phyloP scores from a whole-genome alignment of 2,888 invertebrate species.

The Acleris laterana region DNA sequence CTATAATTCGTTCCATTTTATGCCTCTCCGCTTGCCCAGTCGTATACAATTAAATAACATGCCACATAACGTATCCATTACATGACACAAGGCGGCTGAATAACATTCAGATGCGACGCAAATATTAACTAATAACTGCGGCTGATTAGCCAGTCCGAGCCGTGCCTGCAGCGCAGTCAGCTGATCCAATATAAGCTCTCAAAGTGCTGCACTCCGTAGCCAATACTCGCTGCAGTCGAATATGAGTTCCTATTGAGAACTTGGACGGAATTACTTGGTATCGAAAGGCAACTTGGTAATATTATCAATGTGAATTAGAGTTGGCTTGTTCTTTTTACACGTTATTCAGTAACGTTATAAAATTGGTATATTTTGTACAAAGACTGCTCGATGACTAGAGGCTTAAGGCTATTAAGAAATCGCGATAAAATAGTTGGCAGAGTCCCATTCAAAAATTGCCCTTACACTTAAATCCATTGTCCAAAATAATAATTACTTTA shows the following conservation, averaged over 20 bases:
- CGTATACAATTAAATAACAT: too few species aligned
- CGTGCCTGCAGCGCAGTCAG: neutral
- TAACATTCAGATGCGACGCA: neutral
- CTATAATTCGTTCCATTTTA: too few species aligned
- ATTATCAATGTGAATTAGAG: neutral
- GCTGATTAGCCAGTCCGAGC: constrained; percentile 9
- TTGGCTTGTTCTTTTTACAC: too few species aligned
- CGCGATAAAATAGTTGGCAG: too few species aligned
- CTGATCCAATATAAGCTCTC: constrained; percentile 18
- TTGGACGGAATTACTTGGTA: constrained; percentile 16
- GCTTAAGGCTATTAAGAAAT: too few species aligned
- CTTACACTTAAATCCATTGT: too few species aligned
- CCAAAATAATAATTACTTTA: too few species aligned
- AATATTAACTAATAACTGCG: neutral
- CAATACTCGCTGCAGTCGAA: neutral
- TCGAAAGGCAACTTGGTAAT: neutral
- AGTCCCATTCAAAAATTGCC: too few species aligned
- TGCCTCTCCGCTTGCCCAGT: too few species aligned
- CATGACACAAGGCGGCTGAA: neutral
- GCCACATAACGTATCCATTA: neutral
- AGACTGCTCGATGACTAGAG: too few species aligned
- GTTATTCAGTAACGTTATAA: too few species aligned
- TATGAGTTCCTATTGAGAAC: constrained; percentile 13
- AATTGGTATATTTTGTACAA: too few species aligned
- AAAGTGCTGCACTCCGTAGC: neutral